Conservation (phyloP, 2,113 vertebrate genomes). For the Zootoca vivipara region DNA sequence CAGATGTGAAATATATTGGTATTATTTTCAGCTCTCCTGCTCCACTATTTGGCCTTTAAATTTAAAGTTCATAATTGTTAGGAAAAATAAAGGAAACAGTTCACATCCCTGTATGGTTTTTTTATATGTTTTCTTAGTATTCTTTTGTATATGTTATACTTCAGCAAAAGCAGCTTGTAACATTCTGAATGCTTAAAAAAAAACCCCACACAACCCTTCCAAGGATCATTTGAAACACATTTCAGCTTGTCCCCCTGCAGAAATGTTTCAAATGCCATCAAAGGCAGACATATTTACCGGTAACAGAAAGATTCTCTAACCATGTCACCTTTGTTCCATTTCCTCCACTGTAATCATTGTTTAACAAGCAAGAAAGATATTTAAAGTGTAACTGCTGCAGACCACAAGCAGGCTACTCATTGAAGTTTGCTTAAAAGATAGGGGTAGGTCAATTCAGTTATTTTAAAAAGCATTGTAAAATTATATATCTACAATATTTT, state of each 20-base stretch:
- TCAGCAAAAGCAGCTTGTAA: no score
- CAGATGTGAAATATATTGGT: no score
- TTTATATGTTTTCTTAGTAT: no score
- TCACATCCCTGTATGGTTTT: no score
- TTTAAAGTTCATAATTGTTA: no score
- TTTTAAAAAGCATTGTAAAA: constrained; percentile 7
- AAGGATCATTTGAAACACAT: neutral
- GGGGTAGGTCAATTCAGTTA: neutral
- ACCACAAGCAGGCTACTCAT: constrained; percentile 1
- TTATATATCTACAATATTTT: no score
- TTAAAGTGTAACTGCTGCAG: neutral
- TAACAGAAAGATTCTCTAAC: neutral
- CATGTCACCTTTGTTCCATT: constrained; percentile 14
- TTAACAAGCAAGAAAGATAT: neutral
- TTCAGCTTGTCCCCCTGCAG: neutral
- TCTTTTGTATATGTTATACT: no score
- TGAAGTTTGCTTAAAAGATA: neutral
- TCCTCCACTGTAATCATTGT: neutral
- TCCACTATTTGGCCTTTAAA: no score
- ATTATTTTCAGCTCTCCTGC: no score
- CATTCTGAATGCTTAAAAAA: no score
- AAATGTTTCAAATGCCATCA: neutral
- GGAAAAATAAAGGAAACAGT: no score
- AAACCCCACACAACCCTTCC: no score
- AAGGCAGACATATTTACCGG: neutral